These are phyloP conservation scores for Drosophila jambulina DNA, from an alignment of 1,140 invertebrate species.

Conservation along the genomic window DNA sequence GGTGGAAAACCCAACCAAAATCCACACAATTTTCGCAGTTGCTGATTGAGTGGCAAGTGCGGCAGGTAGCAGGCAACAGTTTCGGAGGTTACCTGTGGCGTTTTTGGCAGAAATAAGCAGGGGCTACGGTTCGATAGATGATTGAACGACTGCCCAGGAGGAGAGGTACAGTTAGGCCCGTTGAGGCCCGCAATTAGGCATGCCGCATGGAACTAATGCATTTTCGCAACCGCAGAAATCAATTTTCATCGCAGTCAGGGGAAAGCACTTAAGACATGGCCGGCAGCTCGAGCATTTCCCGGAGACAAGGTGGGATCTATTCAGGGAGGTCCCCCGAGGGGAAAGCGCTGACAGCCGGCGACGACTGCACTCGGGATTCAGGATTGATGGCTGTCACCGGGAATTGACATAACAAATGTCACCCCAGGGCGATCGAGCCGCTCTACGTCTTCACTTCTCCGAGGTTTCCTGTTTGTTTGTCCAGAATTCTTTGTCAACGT, in stretches of 20 bases:
- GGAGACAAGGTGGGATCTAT: slow-evolving; percentile 45
- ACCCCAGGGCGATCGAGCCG: slow-evolving; percentile 44
- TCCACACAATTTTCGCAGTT: slow-evolving; percentile 53
- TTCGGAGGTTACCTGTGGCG: slow-evolving; percentile 44
- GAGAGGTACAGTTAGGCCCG: slow-evolving; percentile 42
- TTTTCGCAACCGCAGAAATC: slow-evolving; percentile 71
- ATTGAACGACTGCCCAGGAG: slow-evolving; percentile 52
- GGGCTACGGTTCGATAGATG: slow-evolving; percentile 54
- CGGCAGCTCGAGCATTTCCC: slow-evolving; percentile 49
- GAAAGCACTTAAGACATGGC: slow-evolving; percentile 50
- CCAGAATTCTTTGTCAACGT: slow-evolving; percentile 75
- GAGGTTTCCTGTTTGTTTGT: slow-evolving; percentile 59
- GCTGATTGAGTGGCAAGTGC: slow-evolving; percentile 66
- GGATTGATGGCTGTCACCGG: slow-evolving; percentile 78
- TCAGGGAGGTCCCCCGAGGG: slow-evolving; percentile 43
- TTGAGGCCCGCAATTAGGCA: slow-evolving; percentile 57
- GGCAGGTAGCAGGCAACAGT: slow-evolving; percentile 34
- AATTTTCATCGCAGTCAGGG: slow-evolving; percentile 60
- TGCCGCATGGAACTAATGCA: slow-evolving; percentile 62
- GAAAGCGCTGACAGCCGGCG: slow-evolving; percentile 60
- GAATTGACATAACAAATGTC: slow-evolving; percentile 82
- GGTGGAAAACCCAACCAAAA: slow-evolving; percentile 41
- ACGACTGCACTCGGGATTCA: slow-evolving; percentile 28
- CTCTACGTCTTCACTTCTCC: slow-evolving; percentile 31
- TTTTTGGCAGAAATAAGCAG: slow-evolving; percentile 53